phyloP scores from a whole-genome alignment of 2,888 invertebrate species.

The Torymus aiolomorphi region DNA sequence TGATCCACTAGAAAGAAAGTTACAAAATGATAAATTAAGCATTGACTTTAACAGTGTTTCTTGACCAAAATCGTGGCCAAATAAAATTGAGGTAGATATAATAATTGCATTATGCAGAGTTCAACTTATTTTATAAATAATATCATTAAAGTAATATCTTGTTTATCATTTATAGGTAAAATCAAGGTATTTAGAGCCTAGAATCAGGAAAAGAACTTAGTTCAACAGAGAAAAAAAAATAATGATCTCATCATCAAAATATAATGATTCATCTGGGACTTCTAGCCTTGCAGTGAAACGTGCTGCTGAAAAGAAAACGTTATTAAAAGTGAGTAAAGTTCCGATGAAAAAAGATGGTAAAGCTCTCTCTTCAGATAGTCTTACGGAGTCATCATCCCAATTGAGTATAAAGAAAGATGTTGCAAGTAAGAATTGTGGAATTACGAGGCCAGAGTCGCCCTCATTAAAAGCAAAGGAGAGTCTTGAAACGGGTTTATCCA shows the following conservation, averaged over 20 bases:
- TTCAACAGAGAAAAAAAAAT: slow-evolving; percentile 76
- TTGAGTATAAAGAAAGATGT: slow-evolving; percentile 44
- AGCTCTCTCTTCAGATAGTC: slow-evolving; percentile 77
- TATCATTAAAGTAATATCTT: neutral
- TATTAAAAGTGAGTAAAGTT: slow-evolving; percentile 67
- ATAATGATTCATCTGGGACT: slow-evolving; percentile 83
- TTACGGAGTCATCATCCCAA: slow-evolving; percentile 62
- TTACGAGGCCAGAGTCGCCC: slow-evolving; percentile 74
- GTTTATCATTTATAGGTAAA: slow-evolving; percentile 73
- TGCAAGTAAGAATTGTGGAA: slow-evolving; percentile 72
- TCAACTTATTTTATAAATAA: neutral
- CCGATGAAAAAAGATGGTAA: slow-evolving; percentile 71
- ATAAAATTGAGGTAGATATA: slow-evolving; percentile 70
- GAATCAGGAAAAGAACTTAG: slow-evolving; percentile 67
- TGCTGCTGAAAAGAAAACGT: slow-evolving; percentile 69
- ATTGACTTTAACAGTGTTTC: slow-evolving; percentile 60
- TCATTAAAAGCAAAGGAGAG: slow-evolving; percentile 68
- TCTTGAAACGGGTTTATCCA: slow-evolving; percentile 70
- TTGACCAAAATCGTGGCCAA: slow-evolving; percentile 74
- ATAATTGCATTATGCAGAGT: neutral
- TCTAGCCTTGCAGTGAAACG: slow-evolving; percentile 81
- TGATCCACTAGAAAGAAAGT: slow-evolving; percentile 72
- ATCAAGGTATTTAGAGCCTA: slow-evolving; percentile 82
- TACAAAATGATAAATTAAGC: slow-evolving; percentile 68
- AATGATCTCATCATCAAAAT: slow-evolving; percentile 80